Base-by-base conservation (phyloP, 2,888 invertebrate species). In the Tubulanus polymorphus region DNA sequence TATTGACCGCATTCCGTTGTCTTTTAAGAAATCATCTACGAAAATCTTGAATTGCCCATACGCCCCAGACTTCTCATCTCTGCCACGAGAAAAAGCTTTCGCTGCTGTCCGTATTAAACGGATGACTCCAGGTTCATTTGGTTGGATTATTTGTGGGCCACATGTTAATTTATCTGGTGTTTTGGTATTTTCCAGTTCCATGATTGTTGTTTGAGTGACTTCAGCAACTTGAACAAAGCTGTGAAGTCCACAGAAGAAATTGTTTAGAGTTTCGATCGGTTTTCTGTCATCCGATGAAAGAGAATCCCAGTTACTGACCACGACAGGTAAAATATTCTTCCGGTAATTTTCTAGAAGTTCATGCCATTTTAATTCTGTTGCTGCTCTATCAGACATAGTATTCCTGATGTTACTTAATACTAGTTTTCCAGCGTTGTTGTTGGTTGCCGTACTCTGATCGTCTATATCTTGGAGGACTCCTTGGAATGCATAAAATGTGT, bases 171-270 rank as follows among this genome's bases (percentile, higher is more conserved):
- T n/a, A n/a, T 32, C n/a, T 32, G 35, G 35, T 32, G 10, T 32
- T n/a, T 12, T 10, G n/a, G 10, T 32, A 32, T n/a, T 32, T n/a
- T 32, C 35, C 35, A 32, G 10, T n/a, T 32, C 35, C 35, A 12
- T 32, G 10, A 32, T 32, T 32, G 35, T n/a, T 12, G 35, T 12
- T 12, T 10, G 10, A 49, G 20, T 41, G 8, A 29, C 41, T 57
- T 60, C 57, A n/a, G 55, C 57, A 32, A 60, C 47, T n/a, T 60
- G 54, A 2, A 57, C 55, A 27, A 57, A 48, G 2, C 52, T 54
- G 46, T 57, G 57, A 10, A 57, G 47, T 6, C 55, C 60, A 49
- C 56, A 60, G n/a, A 59, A 60, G 30, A 60, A 60, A 32, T 59
- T 59, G 23, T 32, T 51, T n/a, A 53, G 50, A 10, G 37, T 53